Conservation (phyloP, 1,140 invertebrate species). For the Batillaria attramentaria region DNA sequence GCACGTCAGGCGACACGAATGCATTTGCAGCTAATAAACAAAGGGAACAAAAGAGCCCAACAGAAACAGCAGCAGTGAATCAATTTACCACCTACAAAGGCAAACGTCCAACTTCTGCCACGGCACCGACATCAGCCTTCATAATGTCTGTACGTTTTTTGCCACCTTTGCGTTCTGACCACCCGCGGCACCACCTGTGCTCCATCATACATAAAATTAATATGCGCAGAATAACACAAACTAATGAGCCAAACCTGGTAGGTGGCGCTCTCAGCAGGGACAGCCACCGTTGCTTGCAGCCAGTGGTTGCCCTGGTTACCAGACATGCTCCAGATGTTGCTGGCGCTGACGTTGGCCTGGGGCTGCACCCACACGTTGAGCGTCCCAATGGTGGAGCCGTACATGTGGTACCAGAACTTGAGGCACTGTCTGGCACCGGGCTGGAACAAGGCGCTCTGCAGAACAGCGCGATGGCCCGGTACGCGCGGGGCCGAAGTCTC, state of each 20-base stretch:
- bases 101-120: too few relatives aligned
- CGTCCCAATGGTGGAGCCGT: slow-evolving; percentile 73
- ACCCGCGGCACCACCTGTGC: too few relatives aligned
- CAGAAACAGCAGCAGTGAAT: too few relatives aligned
- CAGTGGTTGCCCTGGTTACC: slow-evolving; percentile 64
- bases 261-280: slow-evolving; percentile 43
- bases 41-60: too few relatives aligned
- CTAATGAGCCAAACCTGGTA: slow-evolving; percentile 33
- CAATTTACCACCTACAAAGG: too few relatives aligned
- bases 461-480: slow-evolving; percentile 56
- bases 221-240: neutral
- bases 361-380: slow-evolving; percentile 54
- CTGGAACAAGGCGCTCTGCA: slow-evolving; percentile 54
- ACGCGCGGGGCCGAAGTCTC: slow-evolving; percentile 57
- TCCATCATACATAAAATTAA: too few relatives aligned
- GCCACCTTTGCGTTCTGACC: neutral
- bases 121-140: neutral
- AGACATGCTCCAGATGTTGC: slow-evolving; percentile 49
- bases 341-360: slow-evolving; percentile 44
- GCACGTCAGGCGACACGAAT: too few relatives aligned
- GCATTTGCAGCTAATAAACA: too few relatives aligned
- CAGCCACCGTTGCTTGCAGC: slow-evolving; percentile 52
- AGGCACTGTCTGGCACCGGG: slow-evolving; percentile 27
- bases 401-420: slow-evolving; percentile 83
- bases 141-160: too few relatives aligned